Percentiles rank a stretch among this genome's conserved stretches.
Conservation (phyloP, 2,888 invertebrate species). For the Xestobium rufovillosum region DNA sequence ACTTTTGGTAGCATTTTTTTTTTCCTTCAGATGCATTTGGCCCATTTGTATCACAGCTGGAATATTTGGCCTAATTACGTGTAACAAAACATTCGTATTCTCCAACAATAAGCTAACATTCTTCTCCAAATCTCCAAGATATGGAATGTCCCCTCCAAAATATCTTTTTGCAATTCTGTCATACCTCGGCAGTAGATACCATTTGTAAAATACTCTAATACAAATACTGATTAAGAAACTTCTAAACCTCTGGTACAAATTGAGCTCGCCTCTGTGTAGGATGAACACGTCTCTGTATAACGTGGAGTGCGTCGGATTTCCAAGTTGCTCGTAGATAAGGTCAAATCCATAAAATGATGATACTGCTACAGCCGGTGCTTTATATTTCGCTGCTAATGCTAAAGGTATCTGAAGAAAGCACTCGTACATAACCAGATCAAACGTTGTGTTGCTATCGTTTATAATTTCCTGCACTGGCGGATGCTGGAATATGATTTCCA, state of each 20-base stretch:
- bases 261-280: conserved; percentile 9
- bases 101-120: conserved; percentile 38
- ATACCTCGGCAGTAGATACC: conserved; percentile 11
- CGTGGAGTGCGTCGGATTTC: conserved; percentile 30
- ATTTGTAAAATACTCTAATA: conserved; percentile 12
- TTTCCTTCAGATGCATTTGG: conserved; percentile 37
- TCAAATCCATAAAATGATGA: conserved; percentile 23
- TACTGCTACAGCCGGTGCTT: conserved; percentile 13
- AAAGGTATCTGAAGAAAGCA: neutral
- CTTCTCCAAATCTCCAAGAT: conserved; percentile 23
- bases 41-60: conserved; percentile 38
- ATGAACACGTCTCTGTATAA: conserved; percentile 26
- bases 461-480: neutral
- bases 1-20: conserved; percentile 41
- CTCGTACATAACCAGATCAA: neutral
- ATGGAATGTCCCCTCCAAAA: conserved; percentile 19
- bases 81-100: conserved; percentile 39
- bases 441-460: neutral
- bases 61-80: conserved; percentile 36
- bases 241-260: too few relatives aligned
- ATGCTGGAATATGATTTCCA: neutral
- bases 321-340: conserved; percentile 24
- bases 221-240: too few relatives aligned
- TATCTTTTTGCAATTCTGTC: conserved; percentile 16
- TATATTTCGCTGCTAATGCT: conserved; percentile 9